Percentiles rank a stretch among this genome's conserved stretches.
These are phyloP conservation scores for Hydrotaea cyrtoneurina DNA, from an alignment of 2,888 invertebrate species.

Conservation along the genomic window DNA sequence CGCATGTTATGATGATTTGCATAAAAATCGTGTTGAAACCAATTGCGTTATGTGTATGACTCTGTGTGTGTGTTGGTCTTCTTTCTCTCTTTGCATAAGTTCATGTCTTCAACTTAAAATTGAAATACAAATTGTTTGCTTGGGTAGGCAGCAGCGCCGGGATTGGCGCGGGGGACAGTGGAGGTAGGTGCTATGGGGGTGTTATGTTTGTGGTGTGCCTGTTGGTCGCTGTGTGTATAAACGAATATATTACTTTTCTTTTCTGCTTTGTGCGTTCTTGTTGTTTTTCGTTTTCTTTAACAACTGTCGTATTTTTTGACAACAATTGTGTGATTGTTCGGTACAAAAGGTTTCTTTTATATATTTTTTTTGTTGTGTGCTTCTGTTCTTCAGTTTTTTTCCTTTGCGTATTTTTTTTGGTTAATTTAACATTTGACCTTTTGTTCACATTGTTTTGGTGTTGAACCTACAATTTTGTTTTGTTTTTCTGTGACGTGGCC, in stretches of 20 bases:
- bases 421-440: conserved; percentile 59
- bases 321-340: conserved; percentile 25
- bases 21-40: conserved; percentile 35
- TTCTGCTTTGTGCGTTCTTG: conserved; percentile 11
- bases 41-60: not conserved
- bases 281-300: not conserved
- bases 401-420: conserved; percentile 36
- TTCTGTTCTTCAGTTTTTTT: not conserved
- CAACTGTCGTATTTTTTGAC: conserved; percentile 4
- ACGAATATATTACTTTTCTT: not conserved
- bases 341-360: not conserved
- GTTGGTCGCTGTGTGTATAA: not conserved
- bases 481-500: not conserved
- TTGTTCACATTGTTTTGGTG: conserved; percentile 7
- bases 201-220: not conserved
- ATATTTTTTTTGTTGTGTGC: not conserved
- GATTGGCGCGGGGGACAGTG: not conserved
- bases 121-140: conserved; percentile 13
- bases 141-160: not conserved
- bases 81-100: conserved; percentile 21
- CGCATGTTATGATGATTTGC: conserved; percentile 28
- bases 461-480: not conserved
- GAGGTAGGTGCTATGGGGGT: not conserved
- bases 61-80: conserved; percentile 2
- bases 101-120: conserved; percentile 29